A percentile compares a stretch with the other conserved stretches of the same genome.
These are phyloP conservation scores for Drosophila gunungcola DNA, from an alignment of 1,140 invertebrate species.

Conservation along the genomic window DNA sequence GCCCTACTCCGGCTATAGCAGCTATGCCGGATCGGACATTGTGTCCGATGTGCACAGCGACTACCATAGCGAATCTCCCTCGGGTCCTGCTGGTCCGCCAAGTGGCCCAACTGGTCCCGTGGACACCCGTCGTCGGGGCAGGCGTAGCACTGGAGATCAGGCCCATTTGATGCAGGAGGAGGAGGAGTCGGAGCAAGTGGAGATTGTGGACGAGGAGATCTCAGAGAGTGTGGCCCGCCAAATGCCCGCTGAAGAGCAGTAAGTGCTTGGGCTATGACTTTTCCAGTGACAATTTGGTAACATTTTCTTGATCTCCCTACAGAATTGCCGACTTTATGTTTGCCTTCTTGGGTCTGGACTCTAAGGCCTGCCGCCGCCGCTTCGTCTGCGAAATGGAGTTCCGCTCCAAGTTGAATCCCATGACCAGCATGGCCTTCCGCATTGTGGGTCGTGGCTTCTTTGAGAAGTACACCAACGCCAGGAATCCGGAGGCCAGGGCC, in stretches of 20 bases:
- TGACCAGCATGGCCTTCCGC: conserved; percentile 83
- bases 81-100: conserved; percentile 19
- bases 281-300: background rate
- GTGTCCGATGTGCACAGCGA: conserved; percentile 57
- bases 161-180: conserved; percentile 11
- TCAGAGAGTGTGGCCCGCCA: conserved; percentile 61
- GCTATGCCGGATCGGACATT: conserved; percentile 67
- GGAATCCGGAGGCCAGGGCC: conserved; percentile 62
- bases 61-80: conserved; percentile 28
- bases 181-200: conserved; percentile 37
- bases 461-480: conserved; percentile 74
- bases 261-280: background rate
- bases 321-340: conserved; percentile 83
- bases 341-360: conserved; percentile 75
- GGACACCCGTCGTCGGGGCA: conserved; percentile 50
- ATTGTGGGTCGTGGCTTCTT: conserved; percentile 79
- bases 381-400: conserved; percentile 84
- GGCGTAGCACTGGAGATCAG: conserved; percentile 36
- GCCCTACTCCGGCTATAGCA: conserved; percentile 75
- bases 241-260: conserved; percentile 75
- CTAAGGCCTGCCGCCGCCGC: conserved; percentile 75
- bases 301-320: background rate
- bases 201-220: conserved; percentile 70
- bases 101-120: conserved; percentile 38
- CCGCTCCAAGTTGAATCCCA: conserved; percentile 71